Evolutionary conservation across 2,797 vertebrate genomes (phyloP).

Genomic region (Mastacembelus armatus): DNA sequence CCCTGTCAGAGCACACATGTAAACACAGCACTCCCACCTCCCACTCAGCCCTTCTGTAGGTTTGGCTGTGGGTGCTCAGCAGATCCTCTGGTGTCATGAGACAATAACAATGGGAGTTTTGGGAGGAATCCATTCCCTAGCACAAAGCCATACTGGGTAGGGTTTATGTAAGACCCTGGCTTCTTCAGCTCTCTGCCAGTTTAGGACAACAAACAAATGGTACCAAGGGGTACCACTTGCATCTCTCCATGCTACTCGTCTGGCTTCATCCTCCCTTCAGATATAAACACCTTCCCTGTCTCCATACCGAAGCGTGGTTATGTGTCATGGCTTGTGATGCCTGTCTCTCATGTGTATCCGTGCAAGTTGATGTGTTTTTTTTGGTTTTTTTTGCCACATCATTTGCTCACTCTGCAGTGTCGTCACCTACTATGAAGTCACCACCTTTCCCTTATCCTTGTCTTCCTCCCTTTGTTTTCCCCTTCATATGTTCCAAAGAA

Average conservation of each 20-base stretch:
- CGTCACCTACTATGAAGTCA: slow-evolving; percentile 62
- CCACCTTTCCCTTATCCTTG: slow-evolving; percentile 46
- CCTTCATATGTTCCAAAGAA: slow-evolving; percentile 71
- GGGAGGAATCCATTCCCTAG: slow-evolving; percentile 78
- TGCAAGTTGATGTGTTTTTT: slow-evolving; percentile 61
- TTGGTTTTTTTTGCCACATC: too few species aligned
- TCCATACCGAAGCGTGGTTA: slow-evolving; percentile 45
- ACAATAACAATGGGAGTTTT: slow-evolving; percentile 84
- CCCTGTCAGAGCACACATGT: slow-evolving; percentile 66
- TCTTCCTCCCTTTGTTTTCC: slow-evolving; percentile 66
- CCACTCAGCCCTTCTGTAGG: slow-evolving; percentile 73
- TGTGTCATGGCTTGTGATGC: slow-evolving; percentile 64
- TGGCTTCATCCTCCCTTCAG: slow-evolving; percentile 44
- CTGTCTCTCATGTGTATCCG: slow-evolving; percentile 60
- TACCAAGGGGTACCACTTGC: slow-evolving; percentile 58
- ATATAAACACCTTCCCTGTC: slow-evolving; percentile 39
- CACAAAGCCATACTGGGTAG: slow-evolving; percentile 70
- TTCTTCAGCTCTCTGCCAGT: slow-evolving; percentile 70
- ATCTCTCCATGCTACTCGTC: slow-evolving; percentile 53
- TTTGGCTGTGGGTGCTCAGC: slow-evolving; percentile 72
- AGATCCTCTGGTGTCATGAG: slow-evolving; percentile 77
- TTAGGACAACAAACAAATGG: slow-evolving; percentile 80
- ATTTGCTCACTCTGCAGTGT: slow-evolving; percentile 50
- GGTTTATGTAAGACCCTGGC: slow-evolving; percentile 77
- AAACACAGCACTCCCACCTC: slow-evolving; percentile 65